phyloP scores from a whole-genome alignment of 1,140 invertebrate genomes.

The Camponotus pennsylvanicus region DNA sequence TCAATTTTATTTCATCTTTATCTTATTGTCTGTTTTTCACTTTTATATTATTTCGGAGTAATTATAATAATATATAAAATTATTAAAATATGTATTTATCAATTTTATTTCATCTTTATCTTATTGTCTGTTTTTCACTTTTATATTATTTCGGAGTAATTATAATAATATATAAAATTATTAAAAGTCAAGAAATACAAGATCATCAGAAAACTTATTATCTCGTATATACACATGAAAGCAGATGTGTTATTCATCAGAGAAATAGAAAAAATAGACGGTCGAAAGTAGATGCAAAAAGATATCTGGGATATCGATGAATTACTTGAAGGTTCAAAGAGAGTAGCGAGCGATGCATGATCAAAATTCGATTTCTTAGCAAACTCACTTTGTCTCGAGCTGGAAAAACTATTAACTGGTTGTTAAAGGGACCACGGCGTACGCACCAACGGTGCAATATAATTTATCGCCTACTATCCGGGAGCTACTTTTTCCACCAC shows the following conservation, averaged over 20 bases:
- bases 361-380: conserved; percentile 57
- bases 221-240: neutral
- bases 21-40: neutral
- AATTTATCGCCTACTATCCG: conserved; percentile 67
- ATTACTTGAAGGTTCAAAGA: conserved; percentile 10
- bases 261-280: neutral
- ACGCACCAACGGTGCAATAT: conserved; percentile 56
- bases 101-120: neutral
- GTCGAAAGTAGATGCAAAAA: conserved; percentile 7
- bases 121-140: neutral
- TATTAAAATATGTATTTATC: neutral
- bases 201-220: neutral
- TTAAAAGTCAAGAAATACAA: neutral
- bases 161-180: neutral
- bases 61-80: neutral
- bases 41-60: neutral
- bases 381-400: conserved; percentile 45
- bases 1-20: neutral
- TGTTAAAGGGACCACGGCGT: conserved; percentile 65
- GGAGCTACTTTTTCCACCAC: conserved; percentile 45
- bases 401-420: conserved; percentile 71
- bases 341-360: neutral
- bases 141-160: neutral
- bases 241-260: neutral
- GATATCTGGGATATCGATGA: neutral